These are phyloP conservation scores for Hydropsyche tenuis DNA, from an alignment of 1,140 invertebrate species.

Conservation along the genomic window DNA sequence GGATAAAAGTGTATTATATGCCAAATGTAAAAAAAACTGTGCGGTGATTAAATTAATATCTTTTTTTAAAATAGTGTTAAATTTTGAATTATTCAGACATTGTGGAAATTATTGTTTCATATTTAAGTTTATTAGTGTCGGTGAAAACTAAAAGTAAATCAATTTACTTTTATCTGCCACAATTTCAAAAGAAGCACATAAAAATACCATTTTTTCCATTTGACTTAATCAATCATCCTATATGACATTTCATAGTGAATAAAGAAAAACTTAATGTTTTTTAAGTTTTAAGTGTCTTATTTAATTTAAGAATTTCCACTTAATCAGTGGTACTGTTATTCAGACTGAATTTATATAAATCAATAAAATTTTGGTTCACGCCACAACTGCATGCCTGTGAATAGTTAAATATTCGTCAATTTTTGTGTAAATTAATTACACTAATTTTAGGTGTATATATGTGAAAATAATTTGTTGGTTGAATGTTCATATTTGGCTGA, in stretches of 20 bases:
- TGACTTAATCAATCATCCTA: not conserved
- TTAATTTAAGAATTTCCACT: slow-evolving; percentile 27
- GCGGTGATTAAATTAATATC: slow-evolving; percentile 26
- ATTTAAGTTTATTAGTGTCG: not conserved
- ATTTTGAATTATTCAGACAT: slow-evolving; percentile 2
- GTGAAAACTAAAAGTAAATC: slow-evolving; percentile 7
- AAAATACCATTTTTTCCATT: not conserved
- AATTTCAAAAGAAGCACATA: not conserved
- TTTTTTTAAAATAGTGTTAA: slow-evolving; percentile 25
- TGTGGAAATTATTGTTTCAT: slow-evolving; percentile 12
- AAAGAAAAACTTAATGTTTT: slow-evolving; percentile 16
- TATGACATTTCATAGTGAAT: slow-evolving; percentile 18
- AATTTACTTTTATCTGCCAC: slow-evolving; percentile 4
- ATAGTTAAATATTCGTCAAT: not conserved
- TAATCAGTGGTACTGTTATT: slow-evolving; percentile 5
- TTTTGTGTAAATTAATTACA: not conserved
- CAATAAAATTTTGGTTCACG: slow-evolving; percentile 17
- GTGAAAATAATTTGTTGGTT: not conserved
- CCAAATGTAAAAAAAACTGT: slow-evolving; percentile 37
- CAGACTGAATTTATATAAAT: slow-evolving; percentile 28
- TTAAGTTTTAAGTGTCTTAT: slow-evolving; percentile 22
- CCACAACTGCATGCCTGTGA: slow-evolving; percentile 1
- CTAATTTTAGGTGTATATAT: not conserved
- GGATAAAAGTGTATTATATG: not conserved
- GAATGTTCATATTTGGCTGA: not conserved